These are phyloP conservation scores for Galaxias olidus DNA, from an alignment of 2,797 vertebrate species.

Conservation along the genomic window DNA sequence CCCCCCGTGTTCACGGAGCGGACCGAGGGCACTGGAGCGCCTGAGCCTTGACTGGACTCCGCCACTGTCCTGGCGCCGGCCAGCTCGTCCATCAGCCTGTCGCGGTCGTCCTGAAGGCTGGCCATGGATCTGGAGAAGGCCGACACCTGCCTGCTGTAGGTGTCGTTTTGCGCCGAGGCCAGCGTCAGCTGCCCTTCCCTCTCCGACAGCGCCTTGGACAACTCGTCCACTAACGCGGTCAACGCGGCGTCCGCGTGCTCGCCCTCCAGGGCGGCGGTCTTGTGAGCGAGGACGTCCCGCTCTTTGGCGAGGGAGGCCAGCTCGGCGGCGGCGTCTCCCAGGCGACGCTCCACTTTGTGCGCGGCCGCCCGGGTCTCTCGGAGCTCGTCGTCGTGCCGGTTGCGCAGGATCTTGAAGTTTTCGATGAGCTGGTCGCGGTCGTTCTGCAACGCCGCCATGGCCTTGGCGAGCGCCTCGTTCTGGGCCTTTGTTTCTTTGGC, in stretches of 20 bases:
- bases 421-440: slow-evolving; percentile 84
- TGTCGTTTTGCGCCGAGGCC: slow-evolving; percentile 65
- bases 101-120: slow-evolving; percentile 85
- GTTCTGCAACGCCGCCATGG: slow-evolving; percentile 84
- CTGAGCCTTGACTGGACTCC: slow-evolving; percentile 61
- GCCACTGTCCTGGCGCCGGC: slow-evolving; percentile 62
- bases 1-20: slow-evolving; percentile 42
- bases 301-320: slow-evolving; percentile 65
- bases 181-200: slow-evolving; percentile 73
- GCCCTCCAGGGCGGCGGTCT: slow-evolving; percentile 63
- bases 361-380: slow-evolving; percentile 60
- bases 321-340: slow-evolving; percentile 68
- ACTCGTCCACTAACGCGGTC: slow-evolving; percentile 62
- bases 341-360: slow-evolving; percentile 65
- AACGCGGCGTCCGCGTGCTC: slow-evolving; percentile 61
- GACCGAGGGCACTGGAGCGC: slow-evolving; percentile 32
- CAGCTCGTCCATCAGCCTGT: slow-evolving; percentile 81
- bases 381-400: slow-evolving; percentile 76
- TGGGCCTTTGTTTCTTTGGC: slow-evolving; percentile 72
- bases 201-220: slow-evolving; percentile 67
- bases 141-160: slow-evolving; percentile 74
- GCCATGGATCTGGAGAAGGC: slow-evolving; percentile 87
- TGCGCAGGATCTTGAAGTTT: slow-evolving; percentile 79
- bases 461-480: slow-evolving; percentile 81
- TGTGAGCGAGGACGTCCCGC: slow-evolving; percentile 60